Conservation (phyloP, 2,888 invertebrate genomes). For the Idaea dimidiata region DNA sequence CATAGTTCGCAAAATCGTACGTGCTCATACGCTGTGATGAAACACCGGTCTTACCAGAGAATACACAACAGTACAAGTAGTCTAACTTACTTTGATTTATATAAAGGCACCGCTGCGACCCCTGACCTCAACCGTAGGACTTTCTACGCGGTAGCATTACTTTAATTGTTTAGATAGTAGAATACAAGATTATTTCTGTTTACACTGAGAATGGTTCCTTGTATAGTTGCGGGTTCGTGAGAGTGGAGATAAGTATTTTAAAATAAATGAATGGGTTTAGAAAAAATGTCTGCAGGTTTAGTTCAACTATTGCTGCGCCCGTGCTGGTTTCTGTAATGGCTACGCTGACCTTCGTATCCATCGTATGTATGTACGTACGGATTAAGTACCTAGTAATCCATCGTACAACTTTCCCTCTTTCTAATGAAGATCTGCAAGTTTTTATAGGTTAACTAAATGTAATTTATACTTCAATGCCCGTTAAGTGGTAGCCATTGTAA, state of each 20-base stretch:
- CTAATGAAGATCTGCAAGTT: constrained; percentile 12
- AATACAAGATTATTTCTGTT: constrained; percentile 2
- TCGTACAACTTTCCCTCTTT: constrained; percentile 22
- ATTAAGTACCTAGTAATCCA: constrained; percentile 25
- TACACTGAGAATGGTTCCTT: not conserved
- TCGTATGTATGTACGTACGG: not conserved
- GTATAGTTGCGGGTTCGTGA: constrained; percentile 1
- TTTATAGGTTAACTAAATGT: constrained; percentile 26
- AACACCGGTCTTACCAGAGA: not conserved
- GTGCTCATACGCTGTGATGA: not conserved
- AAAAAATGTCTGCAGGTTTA: not conserved
- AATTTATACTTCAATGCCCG: constrained; percentile 24
- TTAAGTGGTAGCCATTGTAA: constrained; percentile 13
- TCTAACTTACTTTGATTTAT: constrained; percentile 5
- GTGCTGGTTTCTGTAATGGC: too few relatives aligned
- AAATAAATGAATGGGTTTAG: not conserved
- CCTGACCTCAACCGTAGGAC: constrained; percentile 30
- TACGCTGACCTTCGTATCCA: too few relatives aligned
- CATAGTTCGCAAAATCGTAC: not conserved
- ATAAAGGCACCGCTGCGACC: constrained; percentile 18
- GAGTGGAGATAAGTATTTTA: not conserved
- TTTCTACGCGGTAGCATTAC: constrained; percentile 38
- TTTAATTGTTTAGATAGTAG: constrained; percentile 14
- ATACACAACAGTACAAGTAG: not conserved
- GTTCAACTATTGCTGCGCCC: too few relatives aligned